phyloP scores from a whole-genome alignment of 2,113 vertebrate species.

The Odocoileus virginianus region DNA sequence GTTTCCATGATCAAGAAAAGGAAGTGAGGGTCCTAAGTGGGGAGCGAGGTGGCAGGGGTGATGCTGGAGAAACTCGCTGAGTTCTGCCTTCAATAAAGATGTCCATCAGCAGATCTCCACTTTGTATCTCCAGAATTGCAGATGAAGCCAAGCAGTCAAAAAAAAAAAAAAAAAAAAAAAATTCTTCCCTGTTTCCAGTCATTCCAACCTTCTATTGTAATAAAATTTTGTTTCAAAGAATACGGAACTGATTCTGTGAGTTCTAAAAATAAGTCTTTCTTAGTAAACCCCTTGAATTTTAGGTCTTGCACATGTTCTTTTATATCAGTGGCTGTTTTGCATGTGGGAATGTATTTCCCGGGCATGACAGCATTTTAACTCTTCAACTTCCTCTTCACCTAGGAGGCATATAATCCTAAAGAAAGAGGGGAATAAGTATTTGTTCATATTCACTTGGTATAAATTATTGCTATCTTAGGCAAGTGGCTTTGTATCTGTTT shows the following conservation, averaged over 20 bases:
- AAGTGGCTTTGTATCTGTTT: not conserved
- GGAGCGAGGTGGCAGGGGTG: not conserved
- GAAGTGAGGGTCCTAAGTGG: not conserved
- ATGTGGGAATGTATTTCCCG: not conserved
- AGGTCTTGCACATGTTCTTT: not conserved
- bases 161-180: not conserved
- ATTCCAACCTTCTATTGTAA: not conserved
- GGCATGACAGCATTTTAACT: not conserved
- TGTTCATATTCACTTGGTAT: not conserved
- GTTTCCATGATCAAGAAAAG: not conserved
- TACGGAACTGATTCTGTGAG: not conserved
- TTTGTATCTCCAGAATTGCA: not conserved
- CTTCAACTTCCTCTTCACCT: not conserved
- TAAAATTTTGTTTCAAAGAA: slow-evolving; percentile 21
- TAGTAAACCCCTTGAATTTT: not conserved
- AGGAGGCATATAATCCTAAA: not conserved
- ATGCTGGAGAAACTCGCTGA: not conserved
- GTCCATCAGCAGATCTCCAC: rapidly evolving
- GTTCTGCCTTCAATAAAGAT: not conserved
- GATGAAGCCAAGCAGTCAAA: not conserved
- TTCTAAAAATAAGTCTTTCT: not conserved
- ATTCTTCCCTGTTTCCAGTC: not conserved
- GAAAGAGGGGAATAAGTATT: not conserved
- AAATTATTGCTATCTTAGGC: not conserved
- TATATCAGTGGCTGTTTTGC: not conserved